A percentile compares a stretch with the other conserved stretches of the same genome.
phyloP scores from a whole-genome alignment of 1,140 invertebrate species.

The Heliconius congener region DNA sequence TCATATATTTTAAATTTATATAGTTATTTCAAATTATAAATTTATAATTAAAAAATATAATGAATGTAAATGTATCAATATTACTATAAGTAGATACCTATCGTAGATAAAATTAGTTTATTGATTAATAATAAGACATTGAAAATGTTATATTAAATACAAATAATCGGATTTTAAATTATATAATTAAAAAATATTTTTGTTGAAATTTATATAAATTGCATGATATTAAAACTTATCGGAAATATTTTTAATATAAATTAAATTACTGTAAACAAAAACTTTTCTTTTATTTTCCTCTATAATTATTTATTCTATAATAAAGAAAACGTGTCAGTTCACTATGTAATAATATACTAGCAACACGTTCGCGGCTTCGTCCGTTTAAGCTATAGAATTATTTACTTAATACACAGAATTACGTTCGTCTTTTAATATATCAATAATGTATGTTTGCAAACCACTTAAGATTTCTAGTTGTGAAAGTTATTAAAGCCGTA shows the following conservation, averaged over 20 bases:
- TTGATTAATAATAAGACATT: constrained; percentile 35
- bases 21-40: not conserved
- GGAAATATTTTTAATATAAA: constrained; percentile 42
- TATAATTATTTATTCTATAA: not conserved
- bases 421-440: no score
- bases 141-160: constrained; percentile 28
- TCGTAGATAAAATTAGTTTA: constrained; percentile 35
- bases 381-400: no score
- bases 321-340: not conserved
- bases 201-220: constrained; percentile 30
- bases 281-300: not conserved
- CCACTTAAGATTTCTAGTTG: no score
- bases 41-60: not conserved
- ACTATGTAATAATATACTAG: not conserved
- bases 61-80: constrained; percentile 30
- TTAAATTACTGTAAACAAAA: constrained; percentile 8
- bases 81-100: constrained; percentile 31
- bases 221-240: constrained; percentile 33
- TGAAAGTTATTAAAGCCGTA: no score
- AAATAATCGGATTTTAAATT: constrained; percentile 25
- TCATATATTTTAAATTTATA: no score
- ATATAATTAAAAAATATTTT: constrained; percentile 30
- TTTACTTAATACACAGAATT: no score
- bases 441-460: no score
- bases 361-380: no score